These are phyloP conservation scores for Hippotragus niger DNA, from an alignment of 2,113 vertebrate genomes.

Conservation along the genomic window DNA sequence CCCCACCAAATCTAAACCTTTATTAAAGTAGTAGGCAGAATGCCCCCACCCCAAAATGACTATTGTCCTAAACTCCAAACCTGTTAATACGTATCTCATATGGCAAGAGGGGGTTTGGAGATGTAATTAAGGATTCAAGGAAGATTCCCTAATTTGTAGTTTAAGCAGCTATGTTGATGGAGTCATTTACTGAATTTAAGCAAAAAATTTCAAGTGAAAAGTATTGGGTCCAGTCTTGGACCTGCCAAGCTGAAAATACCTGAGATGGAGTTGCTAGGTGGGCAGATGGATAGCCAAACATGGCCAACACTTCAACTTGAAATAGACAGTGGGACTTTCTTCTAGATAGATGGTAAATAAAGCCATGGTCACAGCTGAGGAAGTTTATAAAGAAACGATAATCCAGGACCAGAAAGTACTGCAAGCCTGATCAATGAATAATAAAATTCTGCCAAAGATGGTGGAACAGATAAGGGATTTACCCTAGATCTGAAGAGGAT, in stretches of 20 bases:
- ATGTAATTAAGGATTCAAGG: background rate
- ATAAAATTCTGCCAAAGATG: background rate
- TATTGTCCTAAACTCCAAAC: background rate
- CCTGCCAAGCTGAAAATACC: background rate
- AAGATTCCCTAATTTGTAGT: background rate
- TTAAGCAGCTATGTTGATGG: background rate
- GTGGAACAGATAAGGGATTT: background rate
- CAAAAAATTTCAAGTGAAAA: background rate
- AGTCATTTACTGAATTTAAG: background rate
- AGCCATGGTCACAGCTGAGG: background rate
- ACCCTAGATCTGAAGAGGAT: background rate
- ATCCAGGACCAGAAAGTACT: background rate
- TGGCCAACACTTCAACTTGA: background rate
- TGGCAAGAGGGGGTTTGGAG: background rate
- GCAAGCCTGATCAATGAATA: background rate
- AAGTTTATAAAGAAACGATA: background rate
- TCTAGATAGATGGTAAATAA: background rate
- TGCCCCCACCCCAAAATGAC: background rate
- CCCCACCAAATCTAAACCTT: background rate
- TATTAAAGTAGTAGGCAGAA: background rate
- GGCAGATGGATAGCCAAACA: background rate
- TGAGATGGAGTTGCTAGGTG: background rate
- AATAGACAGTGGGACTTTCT: background rate
- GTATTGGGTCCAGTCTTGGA: background rate
- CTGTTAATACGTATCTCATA: background rate